phyloP scores from a whole-genome alignment of 1,140 invertebrate genomes.

The Heterodera schachtii region DNA sequence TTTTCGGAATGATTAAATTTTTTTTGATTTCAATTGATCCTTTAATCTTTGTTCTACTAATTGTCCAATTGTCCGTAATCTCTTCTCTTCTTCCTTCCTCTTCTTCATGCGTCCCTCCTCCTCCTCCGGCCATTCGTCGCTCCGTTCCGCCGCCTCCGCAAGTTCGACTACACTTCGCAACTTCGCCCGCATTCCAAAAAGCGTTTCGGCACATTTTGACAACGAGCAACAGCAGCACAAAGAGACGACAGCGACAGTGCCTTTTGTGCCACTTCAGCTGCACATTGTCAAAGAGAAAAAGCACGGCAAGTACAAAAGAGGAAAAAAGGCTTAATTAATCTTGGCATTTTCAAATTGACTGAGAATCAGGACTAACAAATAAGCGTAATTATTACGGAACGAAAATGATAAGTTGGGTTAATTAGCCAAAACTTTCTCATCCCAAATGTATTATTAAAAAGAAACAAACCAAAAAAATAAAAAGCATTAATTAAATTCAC shows the following conservation, averaged over 20 bases:
- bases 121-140: background rate
- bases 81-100: background rate
- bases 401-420: too few relatives aligned
- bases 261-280: slow-evolving; percentile 7
- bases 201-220: background rate
- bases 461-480: too few relatives aligned
- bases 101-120: background rate
- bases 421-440: too few relatives aligned
- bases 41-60: background rate
- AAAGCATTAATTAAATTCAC: too few relatives aligned
- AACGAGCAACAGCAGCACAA: background rate
- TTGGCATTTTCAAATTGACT: background rate
- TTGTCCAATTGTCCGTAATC: background rate
- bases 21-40: too few relatives aligned
- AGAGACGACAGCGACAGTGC: background rate
- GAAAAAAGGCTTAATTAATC: background rate
- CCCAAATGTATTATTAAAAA: too few relatives aligned
- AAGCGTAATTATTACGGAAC: too few relatives aligned
- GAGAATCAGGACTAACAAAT: too few relatives aligned
- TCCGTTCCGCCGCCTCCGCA: background rate
- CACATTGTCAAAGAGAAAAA: slow-evolving; percentile 1
- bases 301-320: background rate
- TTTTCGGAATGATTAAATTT: too few relatives aligned
- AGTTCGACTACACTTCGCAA: background rate
- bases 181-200: background rate